Base-by-base conservation (phyloP, 2,888 invertebrate species). In the Blera fallax region DNA sequence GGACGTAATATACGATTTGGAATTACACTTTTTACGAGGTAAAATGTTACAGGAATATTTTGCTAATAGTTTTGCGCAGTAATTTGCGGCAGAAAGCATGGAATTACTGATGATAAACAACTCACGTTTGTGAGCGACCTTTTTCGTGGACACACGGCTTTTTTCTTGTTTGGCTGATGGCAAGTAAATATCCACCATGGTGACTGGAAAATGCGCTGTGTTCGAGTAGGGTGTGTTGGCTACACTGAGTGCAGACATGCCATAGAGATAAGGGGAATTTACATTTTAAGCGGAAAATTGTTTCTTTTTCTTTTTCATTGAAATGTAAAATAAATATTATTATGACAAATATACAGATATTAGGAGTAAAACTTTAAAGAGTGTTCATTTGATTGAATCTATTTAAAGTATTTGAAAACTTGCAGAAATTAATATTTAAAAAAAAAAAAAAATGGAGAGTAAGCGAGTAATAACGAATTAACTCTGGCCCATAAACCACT, bases 161-260 rank as follows among this genome's bases (percentile, higher is more conserved):
- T 73, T 85, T 82, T 58, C 60, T 80, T 80, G 81, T 82, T 77
- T 82, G 76, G 58, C 64, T 64, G 77, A 69, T 76, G 76, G 65
- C 72, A 74, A 65, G 40, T 65, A 43, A n/a, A n/a, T 62, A 65
- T 58, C 54, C 87, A 87, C 82, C 82, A 82, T 73, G 77, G 60
- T 64, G 72, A 69, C 60, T 74, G 64, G 60, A 87, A 82, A 37
- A 43, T 45, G 64, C 52, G 60, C 24, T 11, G 29, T 29, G 14
- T 6, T 58, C 34, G 18, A n/a, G 34, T 45, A 50, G 56, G 40
- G 24, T 45, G 40, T 24, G 81, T 74, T 87, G 87, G 79, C 37
- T 14, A 32, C n/a, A 7, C 6, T 77, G 52, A 32, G 11, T 6
- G 1, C 21, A 52, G 52, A 11, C n/a, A 4, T 43, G 69, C 7